phyloP scores from a whole-genome alignment of 2,888 invertebrate species.

The Andrena haemorrhoa region DNA sequence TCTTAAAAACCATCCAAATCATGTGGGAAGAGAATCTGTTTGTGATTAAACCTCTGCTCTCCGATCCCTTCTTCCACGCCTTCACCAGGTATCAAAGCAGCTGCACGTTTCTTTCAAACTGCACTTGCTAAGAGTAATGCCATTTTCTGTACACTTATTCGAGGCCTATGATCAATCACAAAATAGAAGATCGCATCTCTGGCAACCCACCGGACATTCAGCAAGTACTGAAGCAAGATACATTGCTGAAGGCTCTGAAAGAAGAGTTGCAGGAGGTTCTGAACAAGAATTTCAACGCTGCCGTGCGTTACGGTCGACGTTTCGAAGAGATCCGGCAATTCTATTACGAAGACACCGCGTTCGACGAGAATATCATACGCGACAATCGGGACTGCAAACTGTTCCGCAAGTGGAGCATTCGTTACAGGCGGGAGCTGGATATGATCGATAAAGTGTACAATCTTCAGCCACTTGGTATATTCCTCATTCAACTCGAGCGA shows the following conservation, averaged over 20 bases:
- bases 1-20: constrained; percentile 87
- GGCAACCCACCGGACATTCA: constrained; percentile 90
- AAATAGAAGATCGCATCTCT: constrained; percentile 91
- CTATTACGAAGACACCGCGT: constrained; percentile 89
- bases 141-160: not conserved
- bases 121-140: constrained; percentile 43
- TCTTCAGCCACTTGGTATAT: constrained; percentile 90
- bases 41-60: constrained; percentile 90
- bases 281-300: constrained; percentile 87
- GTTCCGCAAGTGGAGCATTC: constrained; percentile 89
- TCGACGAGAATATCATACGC: constrained; percentile 88
- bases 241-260: constrained; percentile 86
- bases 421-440: constrained; percentile 90
- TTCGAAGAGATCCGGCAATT: constrained; percentile 89
- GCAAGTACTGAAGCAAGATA: constrained; percentile 90
- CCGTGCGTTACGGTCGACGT: constrained; percentile 88
- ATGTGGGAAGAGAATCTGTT: constrained; percentile 90
- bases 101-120: not conserved
- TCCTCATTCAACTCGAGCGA: constrained; percentile 89
- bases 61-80: constrained; percentile 89
- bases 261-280: constrained; percentile 87
- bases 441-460: constrained; percentile 89
- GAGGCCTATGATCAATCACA: constrained; percentile 93
- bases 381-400: constrained; percentile 86
- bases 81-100: constrained; percentile 88